Evolutionary conservation across 2,113 vertebrate species (phyloP).

Genomic region (Atherinomorus stipes): DNA sequence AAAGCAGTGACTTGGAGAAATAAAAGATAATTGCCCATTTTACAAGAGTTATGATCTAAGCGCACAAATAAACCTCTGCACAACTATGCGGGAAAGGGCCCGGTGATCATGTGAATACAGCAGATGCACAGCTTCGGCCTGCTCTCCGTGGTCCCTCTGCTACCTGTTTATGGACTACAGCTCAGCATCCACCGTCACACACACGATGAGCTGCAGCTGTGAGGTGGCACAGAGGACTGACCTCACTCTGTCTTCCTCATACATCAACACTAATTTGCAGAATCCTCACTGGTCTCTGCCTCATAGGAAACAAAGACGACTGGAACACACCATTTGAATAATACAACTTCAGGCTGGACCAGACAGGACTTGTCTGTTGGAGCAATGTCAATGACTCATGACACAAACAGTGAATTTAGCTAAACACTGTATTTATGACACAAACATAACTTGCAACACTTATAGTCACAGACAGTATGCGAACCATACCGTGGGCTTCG

Average conservation of each 20-base stretch:
- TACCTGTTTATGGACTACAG: not conserved
- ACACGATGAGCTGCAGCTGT: constrained; percentile 3
- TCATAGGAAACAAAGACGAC: not conserved
- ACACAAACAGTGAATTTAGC: no score
- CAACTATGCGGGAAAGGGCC: no score
- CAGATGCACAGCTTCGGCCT: not conserved
- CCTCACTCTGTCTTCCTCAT: not conserved
- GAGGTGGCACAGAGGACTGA: not conserved
- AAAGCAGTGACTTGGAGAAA: not conserved
- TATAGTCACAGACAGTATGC: no score
- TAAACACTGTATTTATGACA: no score
- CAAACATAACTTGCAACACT: no score
- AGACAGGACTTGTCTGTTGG: no score
- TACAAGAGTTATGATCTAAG: not conserved
- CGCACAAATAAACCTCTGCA: not conserved
- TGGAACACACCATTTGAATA: no score
- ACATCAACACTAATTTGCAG: not conserved
- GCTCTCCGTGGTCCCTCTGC: not conserved
- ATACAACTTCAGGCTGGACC: no score
- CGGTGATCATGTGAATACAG: not conserved
- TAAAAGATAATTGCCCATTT: not conserved
- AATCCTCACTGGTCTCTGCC: not conserved
- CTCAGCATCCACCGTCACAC: not conserved
- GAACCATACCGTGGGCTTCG: no score
- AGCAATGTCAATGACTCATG: no score